phyloP scores from a whole-genome alignment of 2,888 invertebrate genomes.

The Clanis bilineata region DNA sequence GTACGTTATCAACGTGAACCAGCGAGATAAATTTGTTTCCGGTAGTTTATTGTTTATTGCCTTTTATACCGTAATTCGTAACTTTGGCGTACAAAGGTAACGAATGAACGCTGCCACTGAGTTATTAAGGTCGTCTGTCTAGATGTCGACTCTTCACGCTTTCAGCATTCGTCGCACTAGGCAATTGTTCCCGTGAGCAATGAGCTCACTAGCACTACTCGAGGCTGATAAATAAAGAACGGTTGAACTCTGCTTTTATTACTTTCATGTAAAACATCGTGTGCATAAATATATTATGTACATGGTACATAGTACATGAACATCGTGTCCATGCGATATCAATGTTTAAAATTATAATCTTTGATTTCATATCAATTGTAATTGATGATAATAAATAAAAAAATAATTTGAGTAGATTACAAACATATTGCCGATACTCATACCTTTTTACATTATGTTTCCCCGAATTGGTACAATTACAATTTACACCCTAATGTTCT shows the following conservation, averaged over 20 bases:
- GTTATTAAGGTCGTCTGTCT: conserved; percentile 12
- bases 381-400: too few relatives aligned
- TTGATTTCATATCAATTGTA: too few relatives aligned
- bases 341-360: too few relatives aligned
- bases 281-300: background rate
- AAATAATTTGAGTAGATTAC: too few relatives aligned
- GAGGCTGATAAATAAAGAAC: conserved; percentile 2
- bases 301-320: too few relatives aligned
- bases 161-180: conserved; percentile 7
- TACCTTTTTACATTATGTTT: too few relatives aligned
- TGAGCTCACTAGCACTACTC: too few relatives aligned
- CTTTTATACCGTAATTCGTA: conserved; percentile 7
- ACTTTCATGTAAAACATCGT: background rate
- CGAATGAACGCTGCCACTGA: background rate
- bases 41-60: conserved; percentile 28
- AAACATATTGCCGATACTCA: too few relatives aligned
- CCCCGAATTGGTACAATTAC: too few relatives aligned
- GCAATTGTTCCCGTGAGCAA: conserved; percentile 3
- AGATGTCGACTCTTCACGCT: conserved; percentile 10
- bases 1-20: conserved; percentile 32
- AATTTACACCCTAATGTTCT: too few relatives aligned
- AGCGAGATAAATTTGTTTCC: conserved; percentile 35
- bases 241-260: background rate
- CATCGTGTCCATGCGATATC: too few relatives aligned
- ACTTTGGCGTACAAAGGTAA: background rate